Evolutionary conservation across 1,140 invertebrate species (phyloP).

Genomic region (Apis florea): DNA sequence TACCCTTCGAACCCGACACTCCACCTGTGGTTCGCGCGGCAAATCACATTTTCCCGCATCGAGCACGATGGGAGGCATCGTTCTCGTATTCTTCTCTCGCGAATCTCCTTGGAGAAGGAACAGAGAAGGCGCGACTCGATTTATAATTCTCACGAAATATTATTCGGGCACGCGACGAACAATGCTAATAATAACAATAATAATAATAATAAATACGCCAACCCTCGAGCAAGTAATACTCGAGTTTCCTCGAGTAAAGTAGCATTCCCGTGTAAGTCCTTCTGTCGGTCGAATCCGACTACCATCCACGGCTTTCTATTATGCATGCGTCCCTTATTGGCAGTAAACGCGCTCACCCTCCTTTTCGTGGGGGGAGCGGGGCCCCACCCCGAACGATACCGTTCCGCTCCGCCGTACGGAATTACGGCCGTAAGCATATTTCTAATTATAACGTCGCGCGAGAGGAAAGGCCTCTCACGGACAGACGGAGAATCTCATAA

Average conservation of each 20-base stretch:
- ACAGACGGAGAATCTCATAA: constrained; percentile 68
- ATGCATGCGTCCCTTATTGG: constrained; percentile 75
- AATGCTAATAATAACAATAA: too few relatives aligned
- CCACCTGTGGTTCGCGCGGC: too few relatives aligned
- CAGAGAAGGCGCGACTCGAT: too few relatives aligned
- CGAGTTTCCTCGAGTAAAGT: constrained; percentile 69
- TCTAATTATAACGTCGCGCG: constrained; percentile 70
- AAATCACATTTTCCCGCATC: too few relatives aligned
- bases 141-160: too few relatives aligned
- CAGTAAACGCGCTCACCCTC: constrained; percentile 72
- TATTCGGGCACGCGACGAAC: constrained; percentile 50
- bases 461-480: constrained; percentile 57
- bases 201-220: too few relatives aligned
- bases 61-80: too few relatives aligned
- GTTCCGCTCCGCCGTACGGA: constrained; percentile 27
- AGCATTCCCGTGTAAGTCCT: constrained; percentile 71
- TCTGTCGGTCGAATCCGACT: constrained; percentile 61
- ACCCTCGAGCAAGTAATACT: constrained; percentile 67
- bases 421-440: constrained; percentile 73
- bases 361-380: neutral
- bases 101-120: too few relatives aligned
- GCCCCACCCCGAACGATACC: neutral
- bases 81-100: too few relatives aligned
- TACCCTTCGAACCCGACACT: too few relatives aligned
- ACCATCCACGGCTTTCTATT: constrained; percentile 71